phyloP scores from a whole-genome alignment of 2,888 invertebrate genomes.

The Amorpha juglandis region DNA sequence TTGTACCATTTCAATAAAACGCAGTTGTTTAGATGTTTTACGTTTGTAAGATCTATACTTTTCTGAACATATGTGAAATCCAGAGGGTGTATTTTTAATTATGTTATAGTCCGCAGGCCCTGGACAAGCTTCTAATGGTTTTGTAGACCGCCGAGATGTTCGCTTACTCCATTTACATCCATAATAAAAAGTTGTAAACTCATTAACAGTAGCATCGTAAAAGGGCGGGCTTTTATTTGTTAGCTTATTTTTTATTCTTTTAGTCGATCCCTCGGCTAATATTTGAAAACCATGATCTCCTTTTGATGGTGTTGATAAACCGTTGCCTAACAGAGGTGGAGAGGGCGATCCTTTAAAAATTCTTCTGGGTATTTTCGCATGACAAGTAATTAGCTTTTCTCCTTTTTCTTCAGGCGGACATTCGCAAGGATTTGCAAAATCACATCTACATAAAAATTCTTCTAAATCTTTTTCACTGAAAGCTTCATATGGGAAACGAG shows the following conservation, averaged over 20 bases:
- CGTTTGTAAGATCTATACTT: conserved; percentile 56
- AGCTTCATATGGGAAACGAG: conserved; percentile 67
- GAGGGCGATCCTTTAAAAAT: conserved; percentile 61
- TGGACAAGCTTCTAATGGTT: conserved; percentile 46
- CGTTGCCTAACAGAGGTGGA: conserved; percentile 41
- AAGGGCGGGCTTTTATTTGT: conserved; percentile 55
- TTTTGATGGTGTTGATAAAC: conserved; percentile 53
- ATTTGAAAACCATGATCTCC: conserved; percentile 51
- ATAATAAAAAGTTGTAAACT: conserved; percentile 62
- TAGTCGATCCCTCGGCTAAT: conserved; percentile 43
- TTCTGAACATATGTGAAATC: conserved; percentile 57
- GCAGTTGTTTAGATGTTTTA: conserved; percentile 61
- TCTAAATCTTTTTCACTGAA: conserved; percentile 61
- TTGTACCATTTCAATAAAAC: conserved; percentile 69
- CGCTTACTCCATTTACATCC: conserved; percentile 76
- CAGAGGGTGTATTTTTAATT: conserved; percentile 44
- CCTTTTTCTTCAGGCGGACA: conserved; percentile 51
- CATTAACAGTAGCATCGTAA: conserved; percentile 59
- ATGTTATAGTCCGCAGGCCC: conserved; percentile 65
- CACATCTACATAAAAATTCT: conserved; percentile 65
- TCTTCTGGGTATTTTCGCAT: conserved; percentile 52
- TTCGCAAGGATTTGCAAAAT: conserved; percentile 55
- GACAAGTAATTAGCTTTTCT: conserved; percentile 45
- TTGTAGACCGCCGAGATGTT: conserved; percentile 49
- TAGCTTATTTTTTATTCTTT: conserved; percentile 39